Evolutionary conservation across 2,113 vertebrate species (phyloP).

Genomic region (Psephotus haematonotus): DNA sequence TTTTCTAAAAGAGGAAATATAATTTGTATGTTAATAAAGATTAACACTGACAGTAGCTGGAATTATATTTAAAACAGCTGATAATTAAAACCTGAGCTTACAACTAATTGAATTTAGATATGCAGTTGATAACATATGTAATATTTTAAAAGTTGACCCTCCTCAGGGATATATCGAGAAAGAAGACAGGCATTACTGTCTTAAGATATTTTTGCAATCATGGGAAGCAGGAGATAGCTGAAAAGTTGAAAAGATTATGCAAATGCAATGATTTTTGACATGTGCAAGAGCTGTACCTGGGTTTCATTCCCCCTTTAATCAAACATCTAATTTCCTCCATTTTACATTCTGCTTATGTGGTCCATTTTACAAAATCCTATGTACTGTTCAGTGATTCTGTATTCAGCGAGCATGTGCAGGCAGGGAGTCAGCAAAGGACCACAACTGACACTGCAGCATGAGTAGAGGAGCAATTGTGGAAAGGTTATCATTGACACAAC

Average conservation of each 20-base stretch:
- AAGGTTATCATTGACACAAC: slow-evolving; percentile 55
- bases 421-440: slow-evolving; percentile 52
- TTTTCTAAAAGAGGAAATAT: not conserved
- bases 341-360: slow-evolving; percentile 17
- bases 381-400: not conserved
- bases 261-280: slow-evolving; percentile 5
- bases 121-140: not conserved
- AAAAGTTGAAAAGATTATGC: slow-evolving; percentile 41
- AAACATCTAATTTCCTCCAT: slow-evolving; percentile 8
- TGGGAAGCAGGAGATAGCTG: not conserved
- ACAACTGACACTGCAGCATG: slow-evolving; percentile 10
- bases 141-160: slow-evolving; percentile 55
- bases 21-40: slow-evolving; percentile 15
- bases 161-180: slow-evolving; percentile 41
- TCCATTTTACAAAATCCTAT: not conserved
- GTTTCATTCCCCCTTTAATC: slow-evolving; percentile 7
- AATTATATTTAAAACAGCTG: slow-evolving; percentile 32
- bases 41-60: slow-evolving; percentile 9
- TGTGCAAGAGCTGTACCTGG: not conserved
- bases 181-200: slow-evolving; percentile 30
- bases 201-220: slow-evolving; percentile 33
- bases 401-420: slow-evolving; percentile 39
- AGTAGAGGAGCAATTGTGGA: slow-evolving; percentile 43
- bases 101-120: slow-evolving; percentile 57
- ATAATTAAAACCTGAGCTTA: slow-evolving; percentile 64